These are phyloP conservation scores for Rhysida immarginata DNA, from an alignment of 1,140 invertebrate genomes.

Conservation along the genomic window DNA sequence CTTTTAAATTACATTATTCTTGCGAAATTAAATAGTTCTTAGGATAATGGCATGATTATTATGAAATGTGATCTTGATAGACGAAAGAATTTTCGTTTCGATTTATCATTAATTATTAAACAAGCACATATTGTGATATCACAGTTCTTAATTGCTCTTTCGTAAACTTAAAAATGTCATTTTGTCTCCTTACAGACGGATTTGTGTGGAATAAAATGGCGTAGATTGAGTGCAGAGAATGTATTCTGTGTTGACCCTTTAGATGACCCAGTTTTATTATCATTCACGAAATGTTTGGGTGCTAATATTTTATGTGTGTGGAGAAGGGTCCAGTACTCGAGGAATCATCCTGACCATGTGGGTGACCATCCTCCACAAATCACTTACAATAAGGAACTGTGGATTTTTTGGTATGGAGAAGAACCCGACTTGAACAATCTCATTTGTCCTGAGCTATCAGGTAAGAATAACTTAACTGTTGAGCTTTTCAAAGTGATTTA, in stretches of 20 bases:
- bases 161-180: too few relatives aligned
- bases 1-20: too few relatives aligned
- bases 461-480: constrained; percentile 24
- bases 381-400: constrained; percentile 68
- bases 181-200: constrained; percentile 70
- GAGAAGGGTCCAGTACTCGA: constrained; percentile 46
- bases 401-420: constrained; percentile 99
- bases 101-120: too few relatives aligned
- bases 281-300: constrained; percentile 82
- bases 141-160: too few relatives aligned
- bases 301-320: constrained; percentile 92
- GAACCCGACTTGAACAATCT: constrained; percentile 55
- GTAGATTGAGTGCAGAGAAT: constrained; percentile 72
- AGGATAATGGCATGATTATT: too few relatives aligned
- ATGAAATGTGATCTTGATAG: too few relatives aligned
- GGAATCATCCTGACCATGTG: constrained; percentile 44
- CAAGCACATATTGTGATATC: too few relatives aligned
- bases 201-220: constrained; percentile 97
- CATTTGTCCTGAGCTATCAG: constrained; percentile 43
- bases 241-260: constrained; percentile 50
- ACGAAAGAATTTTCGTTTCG: too few relatives aligned
- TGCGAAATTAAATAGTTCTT: too few relatives aligned
- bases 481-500: too few relatives aligned
- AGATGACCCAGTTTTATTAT: constrained; percentile 82
- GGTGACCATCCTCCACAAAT: constrained; percentile 39